Evolutionary conservation across 2,797 vertebrate genomes (phyloP).

Genomic region (Pseudocheirus occidentalis): DNA sequence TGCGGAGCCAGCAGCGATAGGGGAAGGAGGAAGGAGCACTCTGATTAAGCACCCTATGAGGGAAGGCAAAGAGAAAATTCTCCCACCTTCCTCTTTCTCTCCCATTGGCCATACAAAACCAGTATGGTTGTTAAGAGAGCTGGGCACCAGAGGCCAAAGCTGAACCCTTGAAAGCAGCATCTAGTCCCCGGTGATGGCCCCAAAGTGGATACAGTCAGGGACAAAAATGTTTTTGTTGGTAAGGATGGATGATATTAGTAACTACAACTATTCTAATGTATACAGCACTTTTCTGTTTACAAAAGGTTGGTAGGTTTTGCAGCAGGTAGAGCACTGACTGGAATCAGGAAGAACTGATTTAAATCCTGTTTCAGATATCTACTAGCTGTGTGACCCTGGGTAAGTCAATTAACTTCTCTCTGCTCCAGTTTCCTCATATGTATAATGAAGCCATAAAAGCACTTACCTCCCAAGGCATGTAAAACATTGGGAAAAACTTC

Average conservation of each 20-base stretch:
- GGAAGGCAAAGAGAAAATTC: neutral
- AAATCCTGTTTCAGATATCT: neutral
- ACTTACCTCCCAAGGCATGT: neutral
- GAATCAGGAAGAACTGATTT: neutral
- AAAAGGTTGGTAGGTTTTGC: neutral
- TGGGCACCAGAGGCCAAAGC: neutral
- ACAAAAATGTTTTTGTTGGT: neutral
- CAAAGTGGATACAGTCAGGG: neutral
- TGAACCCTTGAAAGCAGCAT: slow-evolving; percentile 7
- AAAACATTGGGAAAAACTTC: neutral
- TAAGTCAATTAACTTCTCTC: neutral
- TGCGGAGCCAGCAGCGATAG: neutral
- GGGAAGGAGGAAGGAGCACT: neutral
- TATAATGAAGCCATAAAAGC: neutral
- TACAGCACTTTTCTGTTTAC: neutral
- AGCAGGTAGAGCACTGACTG: neutral
- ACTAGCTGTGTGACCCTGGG: neutral
- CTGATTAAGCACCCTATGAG: slow-evolving; percentile 15
- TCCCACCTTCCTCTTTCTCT: neutral
- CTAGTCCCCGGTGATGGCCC: neutral
- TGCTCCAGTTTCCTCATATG: neutral
- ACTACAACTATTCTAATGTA: neutral
- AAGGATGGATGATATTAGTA: neutral
- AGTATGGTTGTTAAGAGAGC: neutral
- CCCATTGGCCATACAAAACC: neutral